Evolutionary conservation across 2,888 invertebrate genomes (phyloP).

Genomic region (Drosophila stalkeri): DNA sequence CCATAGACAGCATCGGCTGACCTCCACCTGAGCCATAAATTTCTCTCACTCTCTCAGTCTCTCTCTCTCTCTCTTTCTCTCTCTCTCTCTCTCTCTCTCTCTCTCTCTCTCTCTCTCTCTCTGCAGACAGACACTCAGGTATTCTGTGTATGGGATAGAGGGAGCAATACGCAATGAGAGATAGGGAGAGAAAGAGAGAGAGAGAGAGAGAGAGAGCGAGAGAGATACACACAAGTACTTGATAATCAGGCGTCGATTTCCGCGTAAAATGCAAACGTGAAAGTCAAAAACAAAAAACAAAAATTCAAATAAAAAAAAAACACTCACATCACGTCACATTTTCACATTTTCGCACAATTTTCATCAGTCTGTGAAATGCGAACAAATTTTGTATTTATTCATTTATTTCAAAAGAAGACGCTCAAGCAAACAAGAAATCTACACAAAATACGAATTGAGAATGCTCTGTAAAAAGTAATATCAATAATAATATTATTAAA

Average conservation of each 20-base stretch:
- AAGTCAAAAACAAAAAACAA: slow-evolving; percentile 16
- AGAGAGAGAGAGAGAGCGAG: background rate
- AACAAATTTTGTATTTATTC: slow-evolving; percentile 25
- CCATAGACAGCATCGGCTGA: slow-evolving; percentile 33
- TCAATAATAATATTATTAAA: background rate
- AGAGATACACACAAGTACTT: slow-evolving; percentile 14
- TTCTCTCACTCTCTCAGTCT: slow-evolving; percentile 20
- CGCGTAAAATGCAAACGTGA: slow-evolving; percentile 52
- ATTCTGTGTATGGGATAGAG: background rate
- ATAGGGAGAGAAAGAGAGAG: background rate
- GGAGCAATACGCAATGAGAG: background rate
- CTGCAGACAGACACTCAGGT: slow-evolving; percentile 6
- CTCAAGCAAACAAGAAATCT: slow-evolving; percentile 14
- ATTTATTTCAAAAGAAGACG: slow-evolving; percentile 11
- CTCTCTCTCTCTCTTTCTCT: slow-evolving; percentile 24
- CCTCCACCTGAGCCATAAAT: slow-evolving; percentile 46
- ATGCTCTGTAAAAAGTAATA: slow-evolving; percentile 21
- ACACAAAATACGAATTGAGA: background rate
- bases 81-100: slow-evolving; percentile 23
- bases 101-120: slow-evolving; percentile 23
- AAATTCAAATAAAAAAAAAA: background rate
- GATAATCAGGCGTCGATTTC: slow-evolving; percentile 49
- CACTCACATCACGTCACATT: slow-evolving; percentile 37
- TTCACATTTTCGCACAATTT: slow-evolving; percentile 48
- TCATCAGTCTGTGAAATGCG: slow-evolving; percentile 39